phyloP scores from a whole-genome alignment of 2,113 vertebrate genomes.

The Scatophagus argus region DNA sequence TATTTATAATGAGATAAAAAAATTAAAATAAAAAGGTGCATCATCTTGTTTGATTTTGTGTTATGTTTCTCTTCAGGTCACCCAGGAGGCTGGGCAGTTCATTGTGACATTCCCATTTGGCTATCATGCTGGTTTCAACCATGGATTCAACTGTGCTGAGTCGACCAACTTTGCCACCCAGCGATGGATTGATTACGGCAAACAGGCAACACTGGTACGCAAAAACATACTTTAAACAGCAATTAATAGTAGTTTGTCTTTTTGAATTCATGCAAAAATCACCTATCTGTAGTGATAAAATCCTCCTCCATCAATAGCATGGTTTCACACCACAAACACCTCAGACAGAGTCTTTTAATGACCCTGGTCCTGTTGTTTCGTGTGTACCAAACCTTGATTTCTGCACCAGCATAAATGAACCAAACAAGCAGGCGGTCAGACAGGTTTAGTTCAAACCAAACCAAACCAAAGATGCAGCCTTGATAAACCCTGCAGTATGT shows the following conservation, averaged over 20 bases:
- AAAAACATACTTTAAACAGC: neutral
- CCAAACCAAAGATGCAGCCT: neutral
- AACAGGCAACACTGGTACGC: slow-evolving; percentile 92
- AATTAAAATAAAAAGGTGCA: neutral
- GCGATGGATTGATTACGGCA: slow-evolving; percentile 98
- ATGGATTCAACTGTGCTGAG: slow-evolving; percentile 98
- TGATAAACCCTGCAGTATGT: neutral
- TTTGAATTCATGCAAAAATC: neutral
- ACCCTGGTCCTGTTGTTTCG: neutral
- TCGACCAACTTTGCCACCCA: slow-evolving; percentile 97
- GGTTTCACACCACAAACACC: no score
- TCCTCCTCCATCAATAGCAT: no score
- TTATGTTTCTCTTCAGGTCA: slow-evolving; percentile 83
- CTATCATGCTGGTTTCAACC: slow-evolving; percentile 98
- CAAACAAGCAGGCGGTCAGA: neutral
- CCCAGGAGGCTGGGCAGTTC: slow-evolving; percentile 96
- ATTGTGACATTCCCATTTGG: slow-evolving; percentile 96
- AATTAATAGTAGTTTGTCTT: neutral
- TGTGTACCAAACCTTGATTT: neutral
- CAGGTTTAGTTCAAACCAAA: neutral
- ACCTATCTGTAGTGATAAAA: neutral
- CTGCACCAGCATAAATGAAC: neutral
- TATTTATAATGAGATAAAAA: neutral
- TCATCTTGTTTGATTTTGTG: neutral
- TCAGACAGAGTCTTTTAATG: no score